phyloP scores from a whole-genome alignment of 2,888 invertebrate genomes.

The Tenodera sinensis region DNA sequence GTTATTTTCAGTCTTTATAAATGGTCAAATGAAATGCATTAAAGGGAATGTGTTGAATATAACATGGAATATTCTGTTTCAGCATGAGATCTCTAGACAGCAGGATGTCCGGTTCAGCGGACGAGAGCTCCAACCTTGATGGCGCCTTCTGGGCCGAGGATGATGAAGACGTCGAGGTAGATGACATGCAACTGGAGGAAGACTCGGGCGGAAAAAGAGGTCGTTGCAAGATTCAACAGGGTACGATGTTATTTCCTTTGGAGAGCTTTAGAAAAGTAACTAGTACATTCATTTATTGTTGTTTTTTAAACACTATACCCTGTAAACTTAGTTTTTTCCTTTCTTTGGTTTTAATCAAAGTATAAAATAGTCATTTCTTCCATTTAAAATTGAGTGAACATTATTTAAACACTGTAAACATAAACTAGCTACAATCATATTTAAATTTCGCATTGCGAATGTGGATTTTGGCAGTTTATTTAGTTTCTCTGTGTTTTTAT shows the following conservation, averaged over 20 bases:
- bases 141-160: conserved; percentile 14
- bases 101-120: conserved; percentile 27
- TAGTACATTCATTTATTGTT: background rate
- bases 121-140: conserved; percentile 20
- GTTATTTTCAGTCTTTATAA: too few relatives aligned
- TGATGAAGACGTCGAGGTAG: conserved; percentile 21
- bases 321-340: too few relatives aligned
- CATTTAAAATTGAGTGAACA: too few relatives aligned
- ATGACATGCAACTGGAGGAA: conserved; percentile 31
- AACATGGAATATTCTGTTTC: background rate
- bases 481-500: too few relatives aligned
- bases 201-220: conserved; percentile 23
- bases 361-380: too few relatives aligned
- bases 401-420: too few relatives aligned
- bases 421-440: too few relatives aligned
- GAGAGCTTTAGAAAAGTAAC: background rate
- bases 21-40: too few relatives aligned
- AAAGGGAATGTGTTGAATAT: background rate
- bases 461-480: too few relatives aligned
- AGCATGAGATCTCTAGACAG: conserved; percentile 20
- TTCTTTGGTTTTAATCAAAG: too few relatives aligned
- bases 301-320: too few relatives aligned
- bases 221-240: conserved; percentile 8
- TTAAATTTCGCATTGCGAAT: too few relatives aligned
- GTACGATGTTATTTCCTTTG: background rate